Evolutionary conservation across 2,888 invertebrate genomes (phyloP).

Genomic region (Halocaridina rubra): DNA sequence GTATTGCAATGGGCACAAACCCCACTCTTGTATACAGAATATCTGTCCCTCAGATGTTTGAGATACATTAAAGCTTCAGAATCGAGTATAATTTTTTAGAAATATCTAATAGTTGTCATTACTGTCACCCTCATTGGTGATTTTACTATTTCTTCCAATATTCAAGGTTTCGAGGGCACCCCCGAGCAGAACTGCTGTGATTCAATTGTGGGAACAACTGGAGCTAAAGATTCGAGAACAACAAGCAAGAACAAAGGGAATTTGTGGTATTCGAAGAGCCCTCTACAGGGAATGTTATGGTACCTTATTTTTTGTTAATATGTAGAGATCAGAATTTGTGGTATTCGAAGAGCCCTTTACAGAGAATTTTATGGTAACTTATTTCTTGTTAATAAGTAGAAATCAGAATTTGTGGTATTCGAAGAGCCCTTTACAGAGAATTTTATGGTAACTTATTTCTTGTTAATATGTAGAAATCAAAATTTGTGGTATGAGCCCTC

Average conservation of each 20-base stretch:
- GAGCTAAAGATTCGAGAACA: constrained; percentile 59
- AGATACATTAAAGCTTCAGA: no score
- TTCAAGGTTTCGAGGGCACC: constrained; percentile 54
- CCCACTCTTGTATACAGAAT: no score
- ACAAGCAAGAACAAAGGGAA: constrained; percentile 52
- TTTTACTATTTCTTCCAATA: not conserved
- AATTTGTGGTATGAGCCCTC: no score
- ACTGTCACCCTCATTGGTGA: not conserved
- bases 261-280: constrained; percentile 53
- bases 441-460: no score
- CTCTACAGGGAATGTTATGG: constrained; percentile 59
- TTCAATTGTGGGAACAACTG: constrained; percentile 62
- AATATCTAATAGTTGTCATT: not conserved
- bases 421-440: not conserved
- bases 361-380: constrained; percentile 50
- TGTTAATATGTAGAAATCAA: no score
- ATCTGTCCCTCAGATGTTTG: no score
- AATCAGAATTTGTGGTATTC: not conserved
- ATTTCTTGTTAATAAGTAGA: not conserved
- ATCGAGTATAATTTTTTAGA: no score
- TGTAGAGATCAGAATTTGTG: no score
- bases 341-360: constrained; percentile 55
- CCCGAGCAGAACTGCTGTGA: constrained; percentile 55
- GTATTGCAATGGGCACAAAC: no score
- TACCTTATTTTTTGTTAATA: no score